phyloP scores from a whole-genome alignment of 2,113 vertebrate species.

The Siniperca knerii region DNA sequence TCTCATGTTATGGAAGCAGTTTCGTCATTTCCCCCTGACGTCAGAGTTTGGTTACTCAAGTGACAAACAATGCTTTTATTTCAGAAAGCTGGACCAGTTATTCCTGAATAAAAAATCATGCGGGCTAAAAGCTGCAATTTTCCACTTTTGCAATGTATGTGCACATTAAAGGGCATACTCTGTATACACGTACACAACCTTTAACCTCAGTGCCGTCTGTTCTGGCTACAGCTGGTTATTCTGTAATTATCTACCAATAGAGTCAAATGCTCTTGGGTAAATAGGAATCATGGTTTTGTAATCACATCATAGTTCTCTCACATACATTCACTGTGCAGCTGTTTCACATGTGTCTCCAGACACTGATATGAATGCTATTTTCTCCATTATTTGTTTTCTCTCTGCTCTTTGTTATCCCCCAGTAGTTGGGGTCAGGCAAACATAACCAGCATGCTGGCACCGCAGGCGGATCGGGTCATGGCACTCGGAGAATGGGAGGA shows the following conservation, averaged over 20 bases:
- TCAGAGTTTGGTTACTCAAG: not conserved
- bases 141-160: not conserved
- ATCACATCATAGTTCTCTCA: not conserved
- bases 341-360: not conserved
- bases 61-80: not conserved
- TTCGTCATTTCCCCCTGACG: not conserved
- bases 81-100: not conserved
- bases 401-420: not conserved
- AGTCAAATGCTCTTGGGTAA: not conserved
- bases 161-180: not conserved
- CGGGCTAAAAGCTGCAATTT: not conserved
- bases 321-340: not conserved
- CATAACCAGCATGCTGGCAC: conserved; percentile 55
- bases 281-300: not conserved
- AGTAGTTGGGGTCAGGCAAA: not conserved
- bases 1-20: not conserved
- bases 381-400: not conserved
- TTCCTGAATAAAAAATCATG: not conserved
- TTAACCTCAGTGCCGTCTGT: not conserved
- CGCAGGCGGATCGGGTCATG: conserved; percentile 80
- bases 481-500: conserved; percentile 86
- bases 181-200: not conserved
- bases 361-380: not conserved
- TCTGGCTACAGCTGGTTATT: not conserved
- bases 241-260: not conserved